Conservation (phyloP, 2,797 vertebrate species). For the Decapterus maruadsi region DNA sequence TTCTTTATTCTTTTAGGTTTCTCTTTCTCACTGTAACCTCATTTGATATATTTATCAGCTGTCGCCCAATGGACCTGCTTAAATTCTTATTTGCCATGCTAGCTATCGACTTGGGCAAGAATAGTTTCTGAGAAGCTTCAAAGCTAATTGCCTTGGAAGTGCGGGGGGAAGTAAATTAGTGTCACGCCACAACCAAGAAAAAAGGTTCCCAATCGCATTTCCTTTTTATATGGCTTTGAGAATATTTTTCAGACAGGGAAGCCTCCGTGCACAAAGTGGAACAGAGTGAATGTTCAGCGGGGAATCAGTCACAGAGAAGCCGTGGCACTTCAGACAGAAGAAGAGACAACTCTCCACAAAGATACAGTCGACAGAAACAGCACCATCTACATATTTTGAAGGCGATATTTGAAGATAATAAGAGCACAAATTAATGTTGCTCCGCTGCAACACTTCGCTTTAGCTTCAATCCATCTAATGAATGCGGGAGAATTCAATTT, state of each 20-base stretch:
- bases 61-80: constrained; percentile 83
- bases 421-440: constrained; percentile 59
- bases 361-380: constrained; percentile 59
- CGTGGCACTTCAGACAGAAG: constrained; percentile 64
- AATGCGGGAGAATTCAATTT: constrained; percentile 47
- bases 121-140: constrained; percentile 88
- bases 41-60: constrained; percentile 87
- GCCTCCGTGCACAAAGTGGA: constrained; percentile 73
- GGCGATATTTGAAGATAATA: constrained; percentile 69
- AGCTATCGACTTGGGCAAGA: constrained; percentile 85
- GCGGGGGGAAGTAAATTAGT: constrained; percentile 88
- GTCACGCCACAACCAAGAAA: constrained; percentile 84
- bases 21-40: constrained; percentile 73
- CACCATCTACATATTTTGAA: constrained; percentile 64
- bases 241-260: constrained; percentile 75
- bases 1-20: constrained; percentile 74
- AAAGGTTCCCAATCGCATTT: constrained; percentile 82
- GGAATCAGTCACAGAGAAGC: constrained; percentile 75
- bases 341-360: constrained; percentile 60
- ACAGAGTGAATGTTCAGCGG: constrained; percentile 75
- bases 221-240: constrained; percentile 82
- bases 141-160: constrained; percentile 90
- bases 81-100: constrained; percentile 85
- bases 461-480: constrained; percentile 48
- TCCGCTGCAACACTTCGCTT: constrained; percentile 30